Base-by-base conservation (phyloP, 92 coral and sea anemone genomes). In the Phenganax marumi region DNA sequence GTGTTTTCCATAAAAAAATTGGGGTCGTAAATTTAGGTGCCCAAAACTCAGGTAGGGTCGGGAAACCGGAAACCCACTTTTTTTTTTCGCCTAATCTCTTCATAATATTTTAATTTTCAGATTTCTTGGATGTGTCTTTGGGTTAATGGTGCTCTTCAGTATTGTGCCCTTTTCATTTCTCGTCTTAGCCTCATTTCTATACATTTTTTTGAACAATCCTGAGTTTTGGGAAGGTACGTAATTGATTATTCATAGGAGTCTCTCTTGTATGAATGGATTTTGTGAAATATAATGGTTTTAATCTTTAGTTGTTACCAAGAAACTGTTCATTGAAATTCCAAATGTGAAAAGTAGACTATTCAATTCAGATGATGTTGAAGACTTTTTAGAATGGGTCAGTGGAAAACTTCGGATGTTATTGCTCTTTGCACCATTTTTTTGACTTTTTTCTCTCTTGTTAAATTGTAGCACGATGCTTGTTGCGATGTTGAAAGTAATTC, bases 111-210 rank as follows among this genome's bases (percentile, higher is more conserved):
- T 0, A 56, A 22, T 57, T 62, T 78, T 63, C 26, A 78, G 83
- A 50, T 78, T 78, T 63, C 66, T 78, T 52, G 83, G 58, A 48
- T 78, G 58, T 22, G 39, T 63, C 48, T 78, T 78, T 18, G 73
- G 23, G 1, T 12, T 62, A 47, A 78, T 78, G 83, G 12, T 78
- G 11, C 24, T 53, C 0, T 63, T 78, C 17, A 61, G 39, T 47
- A 6, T 78, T 16, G 8, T 78, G 10, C 83, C 83, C 39, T 33
- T 78, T 11, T 78, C 72, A 18, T 24, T 78, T 39, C 43, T 78
- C 54, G 11, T 78, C 21, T 21, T 78, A 18, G 47, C 60, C 5
- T 52, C 58, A 12, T 78, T 78, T 63, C 72, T 78, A 2, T 23
- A 58, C 49, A 23, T 78, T 17, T 47, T 78, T 12, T 48, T 78